Evolutionary conservation across 2,797 vertebrate species (phyloP).

Genomic region (Rhincodon typus): DNA sequence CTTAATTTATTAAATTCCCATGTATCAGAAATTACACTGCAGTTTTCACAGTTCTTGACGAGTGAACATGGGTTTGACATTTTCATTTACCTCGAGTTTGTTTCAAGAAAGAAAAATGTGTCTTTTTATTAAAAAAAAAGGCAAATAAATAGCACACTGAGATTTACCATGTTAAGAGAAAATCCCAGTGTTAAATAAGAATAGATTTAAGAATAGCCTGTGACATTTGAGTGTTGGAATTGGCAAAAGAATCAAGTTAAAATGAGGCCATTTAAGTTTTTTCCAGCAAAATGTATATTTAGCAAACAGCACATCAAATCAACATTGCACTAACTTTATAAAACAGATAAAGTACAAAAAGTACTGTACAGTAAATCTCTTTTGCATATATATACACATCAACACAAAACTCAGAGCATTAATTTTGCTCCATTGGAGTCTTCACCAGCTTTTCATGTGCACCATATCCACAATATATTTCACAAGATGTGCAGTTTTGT

Average conservation of each 20-base stretch:
- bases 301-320: slow-evolving; percentile 35
- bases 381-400: slow-evolving; percentile 31
- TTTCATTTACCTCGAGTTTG: not conserved
- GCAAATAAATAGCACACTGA: not conserved
- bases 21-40: no score
- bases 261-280: slow-evolving; percentile 19
- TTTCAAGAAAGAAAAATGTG: not conserved
- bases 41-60: not conserved
- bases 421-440: slow-evolving; percentile 1
- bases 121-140: not conserved
- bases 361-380: slow-evolving; percentile 38
- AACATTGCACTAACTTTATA: slow-evolving; percentile 37
- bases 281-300: slow-evolving; percentile 38
- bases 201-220: not conserved
- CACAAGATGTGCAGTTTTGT: not conserved
- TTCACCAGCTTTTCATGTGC: not conserved
- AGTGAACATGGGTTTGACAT: not conserved
- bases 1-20: not conserved
- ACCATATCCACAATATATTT: slow-evolving; percentile 4
- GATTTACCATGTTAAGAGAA: not conserved
- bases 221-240: not conserved
- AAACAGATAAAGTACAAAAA: slow-evolving; percentile 37
- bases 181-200: not conserved
- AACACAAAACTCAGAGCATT: not conserved
- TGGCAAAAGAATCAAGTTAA: not conserved